These are phyloP conservation scores for Pycnomerus fuliginosus DNA, from an alignment of 2,888 invertebrate species.

Conservation along the genomic window DNA sequence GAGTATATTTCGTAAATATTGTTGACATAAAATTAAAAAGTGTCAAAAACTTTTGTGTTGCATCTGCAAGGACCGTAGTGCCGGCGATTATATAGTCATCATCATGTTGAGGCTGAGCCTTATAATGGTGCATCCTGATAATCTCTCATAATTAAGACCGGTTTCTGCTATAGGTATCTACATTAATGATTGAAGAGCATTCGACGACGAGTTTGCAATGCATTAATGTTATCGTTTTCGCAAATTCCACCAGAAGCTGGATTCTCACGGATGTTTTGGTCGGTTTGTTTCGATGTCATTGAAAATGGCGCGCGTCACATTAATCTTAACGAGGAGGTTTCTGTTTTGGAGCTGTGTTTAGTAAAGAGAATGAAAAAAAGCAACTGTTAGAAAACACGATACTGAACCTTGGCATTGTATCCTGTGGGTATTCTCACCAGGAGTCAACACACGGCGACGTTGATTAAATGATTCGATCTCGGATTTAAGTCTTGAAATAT, in stretches of 20 bases:
- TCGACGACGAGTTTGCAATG: too few species aligned
- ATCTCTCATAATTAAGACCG: conserved; percentile 38
- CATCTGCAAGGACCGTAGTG: conserved; percentile 32
- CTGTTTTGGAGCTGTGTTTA: conserved; percentile 10
- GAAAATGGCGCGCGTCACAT: conserved; percentile 11
- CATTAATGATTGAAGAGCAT: too few species aligned
- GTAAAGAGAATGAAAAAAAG: conserved; percentile 11
- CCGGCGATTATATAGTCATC: conserved; percentile 39
- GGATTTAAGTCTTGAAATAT: conserved; percentile 46
- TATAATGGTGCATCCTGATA: conserved; percentile 35
- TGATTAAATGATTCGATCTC: conserved; percentile 53
- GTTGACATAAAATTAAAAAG: too few species aligned
- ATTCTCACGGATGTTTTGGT: too few species aligned
- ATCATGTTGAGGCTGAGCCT: conserved; percentile 28
- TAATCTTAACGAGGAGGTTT: conserved; percentile 6
- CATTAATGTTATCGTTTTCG: too few species aligned
- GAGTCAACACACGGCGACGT: conserved; percentile 50
- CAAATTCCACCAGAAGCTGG: too few species aligned
- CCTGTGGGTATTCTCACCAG: conserved; percentile 45
- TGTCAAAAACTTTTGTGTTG: too few species aligned
- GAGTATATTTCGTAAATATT: too few species aligned
- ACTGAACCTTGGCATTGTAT: conserved; percentile 34
- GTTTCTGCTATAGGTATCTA: too few species aligned
- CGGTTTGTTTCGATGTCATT: too few species aligned
- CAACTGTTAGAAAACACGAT: conserved; percentile 25